phyloP scores from a whole-genome alignment of 1,140 invertebrate genomes.

The Ceratitis capitata region DNA sequence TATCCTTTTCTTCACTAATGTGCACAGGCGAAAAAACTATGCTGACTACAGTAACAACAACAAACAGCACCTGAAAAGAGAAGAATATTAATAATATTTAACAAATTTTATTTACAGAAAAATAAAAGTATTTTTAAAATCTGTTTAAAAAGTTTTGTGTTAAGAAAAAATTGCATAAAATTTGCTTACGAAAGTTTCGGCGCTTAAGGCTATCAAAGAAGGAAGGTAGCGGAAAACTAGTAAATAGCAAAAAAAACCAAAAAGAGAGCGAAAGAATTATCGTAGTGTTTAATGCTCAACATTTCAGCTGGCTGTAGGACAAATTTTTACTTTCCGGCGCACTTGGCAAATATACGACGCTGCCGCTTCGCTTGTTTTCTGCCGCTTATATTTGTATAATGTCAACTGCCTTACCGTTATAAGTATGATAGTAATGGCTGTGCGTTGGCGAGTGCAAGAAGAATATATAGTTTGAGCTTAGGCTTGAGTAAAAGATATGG shows the following conservation, averaged over 20 bases:
- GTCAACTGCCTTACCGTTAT: slow-evolving; percentile 9
- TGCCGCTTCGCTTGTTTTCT: neutral
- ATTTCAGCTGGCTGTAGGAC: neutral
- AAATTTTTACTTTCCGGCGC: slow-evolving; percentile 12
- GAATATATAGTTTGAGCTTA: neutral
- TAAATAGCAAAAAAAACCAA: neutral
- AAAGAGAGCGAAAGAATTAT: neutral
- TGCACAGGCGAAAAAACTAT: neutral
- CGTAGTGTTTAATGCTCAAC: neutral
- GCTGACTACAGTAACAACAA: neutral
- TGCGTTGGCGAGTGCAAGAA: neutral
- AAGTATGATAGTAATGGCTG: neutral
- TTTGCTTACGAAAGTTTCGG: slow-evolving; percentile 19
- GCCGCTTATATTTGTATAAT: neutral
- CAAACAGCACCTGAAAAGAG: slow-evolving; percentile 12
- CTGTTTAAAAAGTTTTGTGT: neutral
- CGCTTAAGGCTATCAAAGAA: neutral
- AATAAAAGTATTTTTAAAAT: neutral
- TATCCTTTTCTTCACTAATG: too few relatives aligned
- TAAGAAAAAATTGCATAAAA: slow-evolving; percentile 28
- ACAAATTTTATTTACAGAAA: neutral
- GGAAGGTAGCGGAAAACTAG: neutral
- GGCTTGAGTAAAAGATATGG: neutral
- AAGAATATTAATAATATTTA: neutral
- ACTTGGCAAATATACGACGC: neutral